phyloP scores from a whole-genome alignment of 2,797 vertebrate genomes.

The Brotula barbata region DNA sequence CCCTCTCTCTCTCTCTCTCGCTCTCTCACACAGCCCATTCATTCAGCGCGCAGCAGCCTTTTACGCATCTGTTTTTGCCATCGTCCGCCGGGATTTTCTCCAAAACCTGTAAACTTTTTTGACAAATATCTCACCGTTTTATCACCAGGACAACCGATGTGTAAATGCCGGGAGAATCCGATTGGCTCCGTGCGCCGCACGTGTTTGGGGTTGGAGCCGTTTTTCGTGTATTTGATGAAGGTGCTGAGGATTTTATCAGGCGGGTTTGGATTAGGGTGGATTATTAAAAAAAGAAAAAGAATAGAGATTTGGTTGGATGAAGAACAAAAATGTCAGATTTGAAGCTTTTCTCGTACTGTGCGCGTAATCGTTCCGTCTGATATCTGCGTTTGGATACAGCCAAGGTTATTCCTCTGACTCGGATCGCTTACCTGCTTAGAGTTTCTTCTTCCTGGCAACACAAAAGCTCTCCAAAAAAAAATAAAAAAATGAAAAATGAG shows the following conservation, averaged over 20 bases:
- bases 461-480: constrained; percentile 35
- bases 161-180: background rate
- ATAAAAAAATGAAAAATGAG: background rate
- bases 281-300: no score
- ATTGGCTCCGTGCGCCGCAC: background rate
- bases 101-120: constrained; percentile 36
- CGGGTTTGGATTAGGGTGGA: no score
- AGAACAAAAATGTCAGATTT: no score
- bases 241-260: background rate
- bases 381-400: constrained; percentile 3
- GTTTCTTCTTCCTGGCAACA: constrained; percentile 68
- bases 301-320: no score
- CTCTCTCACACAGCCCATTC: constrained; percentile 46
- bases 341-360: no score
- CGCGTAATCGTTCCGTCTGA: no score
- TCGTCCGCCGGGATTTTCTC: constrained; percentile 36
- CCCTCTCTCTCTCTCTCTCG: no score
- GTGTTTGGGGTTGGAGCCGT: constrained; percentile 10
- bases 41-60: constrained; percentile 34
- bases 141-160: background rate
- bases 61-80: constrained; percentile 22
- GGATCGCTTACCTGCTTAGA: constrained; percentile 71
- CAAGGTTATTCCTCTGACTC: constrained; percentile 49
- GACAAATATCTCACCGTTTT: constrained; percentile 19
- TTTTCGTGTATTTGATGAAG: background rate